Conservation (phyloP, 2,113 vertebrate genomes). For the Mustela nigripes region DNA sequence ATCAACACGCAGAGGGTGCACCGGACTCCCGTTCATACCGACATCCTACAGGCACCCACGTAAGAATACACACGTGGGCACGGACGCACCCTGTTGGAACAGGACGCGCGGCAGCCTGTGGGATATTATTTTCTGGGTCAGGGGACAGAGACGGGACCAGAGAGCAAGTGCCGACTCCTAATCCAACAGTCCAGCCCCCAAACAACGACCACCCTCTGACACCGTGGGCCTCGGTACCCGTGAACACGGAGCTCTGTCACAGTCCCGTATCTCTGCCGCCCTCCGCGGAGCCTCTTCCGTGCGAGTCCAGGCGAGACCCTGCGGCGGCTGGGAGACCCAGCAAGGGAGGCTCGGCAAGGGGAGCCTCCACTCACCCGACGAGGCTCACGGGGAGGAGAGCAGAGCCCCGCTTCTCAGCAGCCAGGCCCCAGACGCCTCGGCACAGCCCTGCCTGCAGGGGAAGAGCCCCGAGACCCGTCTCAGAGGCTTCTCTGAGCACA, state of each 20-base stretch:
- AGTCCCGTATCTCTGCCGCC: not conserved
- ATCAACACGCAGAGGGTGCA: accelerated
- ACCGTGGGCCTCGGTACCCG: accelerated
- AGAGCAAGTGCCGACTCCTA: not conserved
- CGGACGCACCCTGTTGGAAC: not conserved
- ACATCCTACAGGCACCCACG: not conserved
- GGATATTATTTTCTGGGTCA: not conserved
- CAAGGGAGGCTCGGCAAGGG: not conserved
- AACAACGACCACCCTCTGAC: not conserved
- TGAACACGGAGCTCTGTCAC: not conserved
- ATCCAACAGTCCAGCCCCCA: not conserved
- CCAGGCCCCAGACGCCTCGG: too few species aligned
- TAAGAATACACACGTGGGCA: not conserved
- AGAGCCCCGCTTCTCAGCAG: not conserved
- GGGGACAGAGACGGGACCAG: not conserved
- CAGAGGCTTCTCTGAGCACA: not conserved
- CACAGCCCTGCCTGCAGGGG: not conserved
- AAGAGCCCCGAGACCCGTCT: not conserved
- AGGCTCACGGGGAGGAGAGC: not conserved
- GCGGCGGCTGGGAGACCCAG: not conserved
- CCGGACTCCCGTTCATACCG: not conserved
- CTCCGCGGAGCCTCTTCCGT: not conserved
- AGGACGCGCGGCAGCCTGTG: accelerated
- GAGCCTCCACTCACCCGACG: not conserved
- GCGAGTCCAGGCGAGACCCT: not conserved